phyloP scores from a whole-genome alignment of 2,113 vertebrate genomes.

The Corythornis madagascariensis region DNA sequence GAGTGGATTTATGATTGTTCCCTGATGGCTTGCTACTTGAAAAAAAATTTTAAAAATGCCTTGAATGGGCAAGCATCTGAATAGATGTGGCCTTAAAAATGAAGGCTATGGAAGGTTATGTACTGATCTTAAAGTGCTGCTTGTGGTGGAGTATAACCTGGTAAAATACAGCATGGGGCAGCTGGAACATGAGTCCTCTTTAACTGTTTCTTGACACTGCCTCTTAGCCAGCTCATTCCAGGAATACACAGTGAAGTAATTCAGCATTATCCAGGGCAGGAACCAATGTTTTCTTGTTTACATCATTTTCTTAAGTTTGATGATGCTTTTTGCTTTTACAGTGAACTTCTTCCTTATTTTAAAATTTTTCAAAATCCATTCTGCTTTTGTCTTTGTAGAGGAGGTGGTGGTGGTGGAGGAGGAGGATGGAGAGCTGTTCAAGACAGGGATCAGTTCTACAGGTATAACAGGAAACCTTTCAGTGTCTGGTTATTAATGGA shows the following conservation, averaged over 20 bases:
- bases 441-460: conserved; percentile 84
- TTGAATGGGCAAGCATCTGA: background rate
- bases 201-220: background rate
- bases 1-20: background rate
- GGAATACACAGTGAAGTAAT: background rate
- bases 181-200: background rate
- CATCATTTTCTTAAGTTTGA: accelerated
- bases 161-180: background rate
- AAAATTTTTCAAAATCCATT: background rate
- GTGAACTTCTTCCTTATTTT: background rate
- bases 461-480: conserved; percentile 50
- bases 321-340: background rate
- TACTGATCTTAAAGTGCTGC: background rate
- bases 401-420: conserved; percentile 74
- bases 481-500: background rate
- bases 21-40: background rate
- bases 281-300: background rate
- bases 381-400: conserved; percentile 70
- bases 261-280: background rate
- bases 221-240: background rate
- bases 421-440: conserved; percentile 85
- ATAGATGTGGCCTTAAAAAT: background rate
- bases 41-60: background rate
- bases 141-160: accelerated
- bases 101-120: accelerated